Conservation (phyloP, 2,113 vertebrate species). For the Machaerirhynchus nigripectus region DNA sequence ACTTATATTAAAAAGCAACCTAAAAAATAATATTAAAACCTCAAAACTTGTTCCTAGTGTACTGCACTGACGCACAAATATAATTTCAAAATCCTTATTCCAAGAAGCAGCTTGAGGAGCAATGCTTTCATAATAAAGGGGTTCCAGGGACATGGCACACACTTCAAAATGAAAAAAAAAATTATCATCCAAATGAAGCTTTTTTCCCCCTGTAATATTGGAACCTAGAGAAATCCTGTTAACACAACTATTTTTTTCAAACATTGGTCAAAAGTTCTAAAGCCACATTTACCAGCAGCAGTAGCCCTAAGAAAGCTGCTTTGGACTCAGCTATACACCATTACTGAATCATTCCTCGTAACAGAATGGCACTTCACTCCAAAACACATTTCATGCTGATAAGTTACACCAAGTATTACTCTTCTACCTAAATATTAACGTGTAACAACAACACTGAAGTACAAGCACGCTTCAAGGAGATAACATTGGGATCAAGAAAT, state of each 20-base stretch:
- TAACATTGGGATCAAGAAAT: neutral
- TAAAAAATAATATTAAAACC: neutral
- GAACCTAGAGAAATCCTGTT: neutral
- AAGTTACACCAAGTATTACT: neutral
- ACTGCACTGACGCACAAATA: neutral
- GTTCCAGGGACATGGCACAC: neutral
- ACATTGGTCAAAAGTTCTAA: neutral
- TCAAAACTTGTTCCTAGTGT: neutral
- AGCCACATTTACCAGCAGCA: neutral
- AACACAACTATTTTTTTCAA: neutral
- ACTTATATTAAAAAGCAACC: neutral
- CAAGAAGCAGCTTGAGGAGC: neutral
- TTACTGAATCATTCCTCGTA: neutral
- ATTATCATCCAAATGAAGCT: neutral
- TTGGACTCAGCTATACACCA: neutral
- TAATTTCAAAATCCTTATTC: neutral
- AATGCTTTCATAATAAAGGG: neutral
- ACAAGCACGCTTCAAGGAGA: neutral
- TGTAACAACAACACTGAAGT: neutral
- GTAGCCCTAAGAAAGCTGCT: neutral
- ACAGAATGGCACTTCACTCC: neutral
- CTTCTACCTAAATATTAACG: neutral
- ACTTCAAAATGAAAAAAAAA: neutral
- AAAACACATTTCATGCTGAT: neutral
- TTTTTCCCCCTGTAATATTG: neutral